Evolutionary conservation across 2,797 vertebrate species (phyloP).

Genomic region (Podarcis lilfordi): DNA sequence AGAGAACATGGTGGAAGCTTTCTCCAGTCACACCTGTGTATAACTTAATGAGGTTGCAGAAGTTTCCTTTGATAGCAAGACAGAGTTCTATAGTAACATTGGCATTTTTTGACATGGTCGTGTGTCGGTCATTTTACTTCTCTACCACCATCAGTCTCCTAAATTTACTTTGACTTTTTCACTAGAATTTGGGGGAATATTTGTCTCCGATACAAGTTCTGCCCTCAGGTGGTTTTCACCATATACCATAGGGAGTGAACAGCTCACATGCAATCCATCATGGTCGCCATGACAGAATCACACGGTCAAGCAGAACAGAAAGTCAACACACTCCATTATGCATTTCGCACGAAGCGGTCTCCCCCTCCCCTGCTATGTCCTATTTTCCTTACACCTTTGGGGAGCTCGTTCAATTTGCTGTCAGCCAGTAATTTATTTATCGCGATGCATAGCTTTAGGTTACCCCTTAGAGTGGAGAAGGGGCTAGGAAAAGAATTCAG

Average conservation of each 20-base stretch:
- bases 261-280: slow-evolving; percentile 5
- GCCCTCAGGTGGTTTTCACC: not conserved
- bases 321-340: slow-evolving; percentile 27
- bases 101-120: not conserved
- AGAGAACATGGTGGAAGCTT: too few relatives aligned
- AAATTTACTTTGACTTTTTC: slow-evolving; percentile 3
- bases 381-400: slow-evolving; percentile 28
- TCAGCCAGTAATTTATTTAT: slow-evolving; percentile 34
- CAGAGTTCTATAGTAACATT: not conserved
- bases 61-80: not conserved
- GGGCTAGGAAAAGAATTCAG: not conserved
- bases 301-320: slow-evolving; percentile 18
- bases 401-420: slow-evolving; percentile 23
- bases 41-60: not conserved
- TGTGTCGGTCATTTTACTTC: not conserved
- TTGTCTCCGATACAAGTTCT: not conserved
- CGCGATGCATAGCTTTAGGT: slow-evolving; percentile 18
- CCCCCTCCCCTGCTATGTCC: not conserved
- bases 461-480: not conserved
- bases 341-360: not conserved
- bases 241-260: not conserved
- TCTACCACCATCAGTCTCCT: not conserved
- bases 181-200: not conserved
- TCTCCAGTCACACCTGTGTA: not conserved
- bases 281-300: not conserved